Conservation (phyloP, 2,797 vertebrate genomes). For the Tragelaphus eurycerus region DNA sequence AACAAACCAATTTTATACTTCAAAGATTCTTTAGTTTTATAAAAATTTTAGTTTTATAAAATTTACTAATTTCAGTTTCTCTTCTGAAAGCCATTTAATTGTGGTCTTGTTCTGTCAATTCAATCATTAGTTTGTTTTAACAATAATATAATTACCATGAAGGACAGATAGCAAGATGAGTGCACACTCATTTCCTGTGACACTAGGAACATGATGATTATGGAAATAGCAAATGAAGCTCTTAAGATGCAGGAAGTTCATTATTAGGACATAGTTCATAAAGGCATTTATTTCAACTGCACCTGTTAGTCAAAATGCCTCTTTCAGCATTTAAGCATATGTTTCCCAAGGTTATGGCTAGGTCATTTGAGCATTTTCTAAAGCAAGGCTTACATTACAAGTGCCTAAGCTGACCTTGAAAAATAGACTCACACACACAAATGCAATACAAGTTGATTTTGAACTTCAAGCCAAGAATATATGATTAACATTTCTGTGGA, state of each 20-base stretch:
- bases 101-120: background rate
- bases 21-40: background rate
- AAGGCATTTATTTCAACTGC: slow-evolving; percentile 38
- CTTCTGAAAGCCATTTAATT: background rate
- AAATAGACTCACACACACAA: background rate
- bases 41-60: slow-evolving; percentile 39
- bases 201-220: background rate
- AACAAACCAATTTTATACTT: slow-evolving; percentile 47
- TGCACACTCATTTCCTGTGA: background rate
- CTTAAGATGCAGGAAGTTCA: slow-evolving; percentile 20
- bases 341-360: slow-evolving; percentile 27
- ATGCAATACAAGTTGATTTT: slow-evolving; percentile 24
- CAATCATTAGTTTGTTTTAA: slow-evolving; percentile 36
- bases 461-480: background rate
- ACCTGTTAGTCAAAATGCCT: background rate
- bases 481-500: background rate
- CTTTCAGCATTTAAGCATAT: slow-evolving; percentile 22
- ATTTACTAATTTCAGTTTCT: slow-evolving; percentile 23
- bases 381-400: background rate
- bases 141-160: slow-evolving; percentile 7
- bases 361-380: background rate
- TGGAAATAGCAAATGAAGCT: background rate
- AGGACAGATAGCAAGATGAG: background rate
- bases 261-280: slow-evolving; percentile 34
- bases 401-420: background rate